Evolutionary conservation across 2,113 vertebrate species (phyloP), one percentile per base, ranked within the genome.

Genomic region (Ochotona curzoniae): DNA sequence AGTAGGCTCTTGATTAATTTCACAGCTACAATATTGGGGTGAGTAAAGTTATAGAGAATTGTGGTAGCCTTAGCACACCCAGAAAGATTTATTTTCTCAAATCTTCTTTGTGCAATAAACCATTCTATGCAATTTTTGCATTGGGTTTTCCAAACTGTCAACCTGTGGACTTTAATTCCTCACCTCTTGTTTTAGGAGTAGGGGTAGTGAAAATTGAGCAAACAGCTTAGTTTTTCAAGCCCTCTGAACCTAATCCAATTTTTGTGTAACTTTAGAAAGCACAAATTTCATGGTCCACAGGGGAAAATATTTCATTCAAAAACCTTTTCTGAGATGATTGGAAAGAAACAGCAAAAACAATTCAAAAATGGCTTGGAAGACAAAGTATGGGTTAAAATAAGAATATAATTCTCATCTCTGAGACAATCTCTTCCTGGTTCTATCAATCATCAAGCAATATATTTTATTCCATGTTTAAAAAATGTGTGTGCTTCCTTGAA

Each of bases 1-100:
- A 89, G 57, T 49, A 89, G 28, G 30, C 32, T 90, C 23, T 61
- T 88, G 49, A 96, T 84, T 80, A 93, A 91, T 81, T 95, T 95
- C n/a, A 92, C n/a, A 92, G 26, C 28, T 21, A 81, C 87, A 93
- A 69, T 94, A 74, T 21, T 28, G 14, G n/a, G 30, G 30, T 26
- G 18, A 28, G 12, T 60, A 80, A 91, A 80, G 67, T 63, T 92
- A 78, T 4, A 66, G 20, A 63, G 60, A 78, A 91, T 64, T 7
- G 5, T 0, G 3, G 12, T 49, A 1, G 2, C 69, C 8, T 80
- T 67, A 73, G 26, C 44, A 89, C 1, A 84, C 54, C 26, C 32
- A 90, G 47, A 64, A 67, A 32, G 13, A 86, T 90, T 83, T 70
- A 38, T 95, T 89, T 89, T 88, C 87, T 94, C 75, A 75, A 90